Conservation (phyloP, 2,113 vertebrate species). For the Menidia beryllina region DNA sequence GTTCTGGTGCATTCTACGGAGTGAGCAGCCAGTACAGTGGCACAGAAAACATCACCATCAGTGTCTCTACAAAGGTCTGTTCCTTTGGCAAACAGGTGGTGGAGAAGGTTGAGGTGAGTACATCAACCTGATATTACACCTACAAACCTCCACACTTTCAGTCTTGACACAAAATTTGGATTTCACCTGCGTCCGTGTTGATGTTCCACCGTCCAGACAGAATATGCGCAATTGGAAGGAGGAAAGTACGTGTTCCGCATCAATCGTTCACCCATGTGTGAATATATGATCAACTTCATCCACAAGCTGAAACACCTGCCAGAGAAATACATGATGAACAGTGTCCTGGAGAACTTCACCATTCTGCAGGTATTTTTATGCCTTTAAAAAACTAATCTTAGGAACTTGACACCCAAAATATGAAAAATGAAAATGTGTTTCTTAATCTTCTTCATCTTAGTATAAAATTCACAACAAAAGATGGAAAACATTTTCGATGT, state of each 20-base stretch:
- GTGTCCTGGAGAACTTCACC: conserved; percentile 97
- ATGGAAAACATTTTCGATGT: too few species aligned
- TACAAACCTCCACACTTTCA: not conserved
- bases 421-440: too few species aligned
- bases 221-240: conserved; percentile 90
- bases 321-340: conserved; percentile 99
- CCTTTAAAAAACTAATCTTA: not conserved
- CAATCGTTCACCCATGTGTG: conserved; percentile 95
- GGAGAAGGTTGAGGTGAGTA: conserved; percentile 95
- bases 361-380: conserved; percentile 88
- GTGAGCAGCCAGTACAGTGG: conserved; percentile 97
- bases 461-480: too few species aligned
- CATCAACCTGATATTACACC: accelerated
- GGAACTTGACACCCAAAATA: not conserved
- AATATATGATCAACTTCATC: conserved; percentile 99
- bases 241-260: conserved; percentile 93
- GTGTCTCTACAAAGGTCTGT: conserved; percentile 95
- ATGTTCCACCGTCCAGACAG: conserved; percentile 81
- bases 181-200: not conserved
- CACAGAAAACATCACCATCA: conserved; percentile 93
- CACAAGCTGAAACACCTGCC: conserved; percentile 97
- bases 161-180: not conserved
- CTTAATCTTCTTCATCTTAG: too few species aligned
- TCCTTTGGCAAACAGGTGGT: conserved; percentile 97
- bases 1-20: conserved; percentile 90